Conservation (phyloP, 2,113 vertebrate species). For the Phyllostomus discolor region DNA sequence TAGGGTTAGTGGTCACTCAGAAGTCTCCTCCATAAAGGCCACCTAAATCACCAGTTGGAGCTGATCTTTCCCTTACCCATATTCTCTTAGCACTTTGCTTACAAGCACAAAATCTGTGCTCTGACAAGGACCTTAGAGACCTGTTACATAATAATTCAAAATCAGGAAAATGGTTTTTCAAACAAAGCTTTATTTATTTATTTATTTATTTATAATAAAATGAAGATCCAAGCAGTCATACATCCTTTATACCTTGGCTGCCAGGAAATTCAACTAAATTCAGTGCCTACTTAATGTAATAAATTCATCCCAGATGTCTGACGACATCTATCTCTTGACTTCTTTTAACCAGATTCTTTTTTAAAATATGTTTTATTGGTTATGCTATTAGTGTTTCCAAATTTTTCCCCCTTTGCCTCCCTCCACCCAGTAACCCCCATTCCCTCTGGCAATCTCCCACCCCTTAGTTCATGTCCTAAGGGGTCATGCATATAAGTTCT, state of each 20-base stretch:
- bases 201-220: neutral
- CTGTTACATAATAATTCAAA: constrained; percentile 3
- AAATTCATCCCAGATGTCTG: neutral
- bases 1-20: neutral
- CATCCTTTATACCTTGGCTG: neutral
- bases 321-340: neutral
- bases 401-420: no score
- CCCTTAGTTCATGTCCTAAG: no score
- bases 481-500: no score
- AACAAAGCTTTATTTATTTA: neutral
- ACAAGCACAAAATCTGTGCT: neutral
- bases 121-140: neutral
- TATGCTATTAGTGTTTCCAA: no score
- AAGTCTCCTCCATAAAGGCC: neutral
- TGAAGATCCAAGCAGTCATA: neutral
- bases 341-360: neutral
- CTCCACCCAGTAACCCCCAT: no score
- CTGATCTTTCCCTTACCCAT: neutral
- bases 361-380: neutral
- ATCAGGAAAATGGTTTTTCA: neutral
- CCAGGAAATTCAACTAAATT: constrained; percentile 18
- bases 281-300: neutral
- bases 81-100: neutral
- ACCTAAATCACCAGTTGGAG: neutral
- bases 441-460: no score